phyloP scores from a whole-genome alignment of 2,113 vertebrate genomes.

The Bagarius yarrelli region DNA sequence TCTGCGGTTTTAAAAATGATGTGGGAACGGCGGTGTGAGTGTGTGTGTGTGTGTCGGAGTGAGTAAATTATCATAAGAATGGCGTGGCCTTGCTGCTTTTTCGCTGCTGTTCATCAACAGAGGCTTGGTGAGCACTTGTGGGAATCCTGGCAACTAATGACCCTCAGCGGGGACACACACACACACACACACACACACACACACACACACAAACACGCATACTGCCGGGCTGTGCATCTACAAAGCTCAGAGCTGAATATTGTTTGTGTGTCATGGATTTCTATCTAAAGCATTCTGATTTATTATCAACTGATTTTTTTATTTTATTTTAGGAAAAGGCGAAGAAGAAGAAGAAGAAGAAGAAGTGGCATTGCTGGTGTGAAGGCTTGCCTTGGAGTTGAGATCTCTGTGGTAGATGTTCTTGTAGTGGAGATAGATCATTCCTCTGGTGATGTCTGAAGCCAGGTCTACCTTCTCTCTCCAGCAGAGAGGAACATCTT shows the following conservation, averaged over 20 bases:
- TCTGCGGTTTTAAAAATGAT: slow-evolving; percentile 29
- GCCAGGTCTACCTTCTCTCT: slow-evolving; percentile 82
- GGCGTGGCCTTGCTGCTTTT: slow-evolving; percentile 38
- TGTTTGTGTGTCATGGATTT: background rate
- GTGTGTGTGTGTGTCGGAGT: slow-evolving; percentile 35
- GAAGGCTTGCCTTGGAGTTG: slow-evolving; percentile 78
- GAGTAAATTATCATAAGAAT: slow-evolving; percentile 64
- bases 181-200: background rate
- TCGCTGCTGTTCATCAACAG: slow-evolving; percentile 34
- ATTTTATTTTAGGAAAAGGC: no score
- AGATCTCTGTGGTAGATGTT: slow-evolving; percentile 89
- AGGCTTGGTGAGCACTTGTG: slow-evolving; percentile 48
- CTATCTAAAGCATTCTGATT: background rate
- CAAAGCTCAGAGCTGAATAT: background rate
- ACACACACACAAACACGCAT: background rate
- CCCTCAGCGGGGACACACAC: background rate
- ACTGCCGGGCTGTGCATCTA: background rate
- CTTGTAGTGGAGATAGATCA: slow-evolving; percentile 87
- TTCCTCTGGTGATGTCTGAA: slow-evolving; percentile 82
- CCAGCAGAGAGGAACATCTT: slow-evolving; percentile 76
- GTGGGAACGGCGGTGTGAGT: slow-evolving; percentile 19
- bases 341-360: background rate
- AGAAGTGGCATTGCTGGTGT: background rate
- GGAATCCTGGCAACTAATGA: slow-evolving; percentile 62
- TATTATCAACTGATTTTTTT: background rate